These are phyloP conservation scores for Psylliodes chrysocephalus DNA, from an alignment of 2,888 invertebrate species.

Conservation along the genomic window DNA sequence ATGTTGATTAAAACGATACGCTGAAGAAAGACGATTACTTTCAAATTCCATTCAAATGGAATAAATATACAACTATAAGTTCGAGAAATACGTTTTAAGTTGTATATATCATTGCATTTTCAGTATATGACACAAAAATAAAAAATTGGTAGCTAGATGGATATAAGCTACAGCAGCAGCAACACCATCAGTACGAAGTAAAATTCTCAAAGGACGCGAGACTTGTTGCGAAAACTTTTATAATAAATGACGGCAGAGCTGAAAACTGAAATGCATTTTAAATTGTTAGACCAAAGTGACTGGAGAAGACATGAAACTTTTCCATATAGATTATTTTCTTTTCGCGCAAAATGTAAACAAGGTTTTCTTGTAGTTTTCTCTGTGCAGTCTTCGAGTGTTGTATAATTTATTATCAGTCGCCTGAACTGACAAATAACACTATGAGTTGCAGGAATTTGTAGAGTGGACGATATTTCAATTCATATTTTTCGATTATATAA, in stretches of 20 bases:
- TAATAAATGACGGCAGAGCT: slow-evolving; percentile 17
- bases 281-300: slow-evolving; percentile 8
- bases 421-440: too few species aligned
- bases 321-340: background rate
- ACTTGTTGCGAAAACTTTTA: slow-evolving; percentile 24
- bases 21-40: too few species aligned
- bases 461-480: too few species aligned
- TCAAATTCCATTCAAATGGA: too few species aligned
- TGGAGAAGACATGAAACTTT: background rate
- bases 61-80: background rate
- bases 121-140: background rate
- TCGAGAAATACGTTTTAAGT: background rate
- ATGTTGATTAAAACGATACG: too few species aligned
- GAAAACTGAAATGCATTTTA: slow-evolving; percentile 22
- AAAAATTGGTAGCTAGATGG: background rate
- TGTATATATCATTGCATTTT: background rate
- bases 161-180: background rate
- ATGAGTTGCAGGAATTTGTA: too few species aligned
- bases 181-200: background rate
- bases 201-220: slow-evolving; percentile 12
- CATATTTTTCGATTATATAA: too few species aligned
- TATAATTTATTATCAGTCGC: background rate
- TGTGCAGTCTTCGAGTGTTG: background rate
- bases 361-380: background rate
- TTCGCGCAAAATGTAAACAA: slow-evolving; percentile 9